phyloP scores from a whole-genome alignment of 2,888 invertebrate species.

The Cerceris rybyensis region DNA sequence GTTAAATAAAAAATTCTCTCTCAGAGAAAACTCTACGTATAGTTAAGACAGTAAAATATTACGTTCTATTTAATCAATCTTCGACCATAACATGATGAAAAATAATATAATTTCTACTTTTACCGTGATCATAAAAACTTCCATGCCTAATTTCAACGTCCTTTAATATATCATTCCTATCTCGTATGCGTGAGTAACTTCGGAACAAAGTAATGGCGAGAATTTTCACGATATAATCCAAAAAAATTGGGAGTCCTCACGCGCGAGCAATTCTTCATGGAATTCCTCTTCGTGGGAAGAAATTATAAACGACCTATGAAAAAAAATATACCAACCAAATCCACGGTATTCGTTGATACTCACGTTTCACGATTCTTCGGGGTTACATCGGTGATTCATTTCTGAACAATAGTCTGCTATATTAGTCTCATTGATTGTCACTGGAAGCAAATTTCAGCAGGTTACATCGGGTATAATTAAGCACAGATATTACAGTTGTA shows the following conservation, averaged over 20 bases:
- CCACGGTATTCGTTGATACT: slow-evolving; percentile 26
- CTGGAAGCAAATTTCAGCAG: too few species aligned
- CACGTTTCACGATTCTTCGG: slow-evolving; percentile 27
- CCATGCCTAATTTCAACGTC: background rate
- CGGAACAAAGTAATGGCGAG: background rate
- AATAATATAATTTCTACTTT: too few species aligned
- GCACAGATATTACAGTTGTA: too few species aligned
- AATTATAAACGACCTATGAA: slow-evolving; percentile 14
- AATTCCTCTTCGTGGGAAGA: background rate
- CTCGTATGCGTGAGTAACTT: slow-evolving; percentile 16
- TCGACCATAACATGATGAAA: too few species aligned
- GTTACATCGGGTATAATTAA: too few species aligned
- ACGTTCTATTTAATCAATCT: too few species aligned
- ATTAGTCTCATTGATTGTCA: background rate
- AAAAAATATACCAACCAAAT: slow-evolving; percentile 21
- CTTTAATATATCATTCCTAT: slow-evolving; percentile 26
- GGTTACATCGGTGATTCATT: slow-evolving; percentile 15
- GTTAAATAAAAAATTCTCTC: too few species aligned
- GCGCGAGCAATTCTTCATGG: slow-evolving; percentile 11
- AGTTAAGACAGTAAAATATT: too few species aligned
- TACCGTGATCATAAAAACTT: too few species aligned
- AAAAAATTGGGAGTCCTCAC: slow-evolving; percentile 38
- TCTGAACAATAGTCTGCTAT: slow-evolving; percentile 1
- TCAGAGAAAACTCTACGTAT: too few species aligned
- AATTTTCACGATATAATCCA: slow-evolving; percentile 25